Conservation (phyloP, 2,888 invertebrate species). For the Pinctada fucata region DNA sequence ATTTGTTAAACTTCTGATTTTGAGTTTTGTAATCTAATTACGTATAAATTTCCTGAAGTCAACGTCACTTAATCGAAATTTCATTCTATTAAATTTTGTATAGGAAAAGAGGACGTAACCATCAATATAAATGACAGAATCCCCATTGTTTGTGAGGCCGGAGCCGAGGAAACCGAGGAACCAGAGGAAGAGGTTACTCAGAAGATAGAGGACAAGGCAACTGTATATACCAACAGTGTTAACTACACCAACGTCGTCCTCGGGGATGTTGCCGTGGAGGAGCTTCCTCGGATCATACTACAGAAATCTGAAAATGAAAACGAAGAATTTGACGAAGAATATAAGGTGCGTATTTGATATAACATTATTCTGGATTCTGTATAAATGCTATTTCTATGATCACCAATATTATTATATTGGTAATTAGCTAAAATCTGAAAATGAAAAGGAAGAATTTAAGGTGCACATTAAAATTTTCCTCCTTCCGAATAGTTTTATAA, state of each 20-base stretch:
- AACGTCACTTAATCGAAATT: too few species aligned
- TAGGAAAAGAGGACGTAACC: background rate
- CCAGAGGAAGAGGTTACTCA: background rate
- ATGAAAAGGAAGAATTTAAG: too few species aligned
- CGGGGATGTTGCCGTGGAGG: background rate
- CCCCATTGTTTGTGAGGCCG: background rate
- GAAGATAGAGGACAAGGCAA: background rate
- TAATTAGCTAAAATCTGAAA: too few species aligned
- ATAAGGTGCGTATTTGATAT: background rate
- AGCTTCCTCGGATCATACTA: background rate
- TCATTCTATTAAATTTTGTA: too few species aligned
- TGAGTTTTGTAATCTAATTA: too few species aligned
- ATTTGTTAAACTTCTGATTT: too few species aligned
- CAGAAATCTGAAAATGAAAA: slow-evolving; percentile 1
- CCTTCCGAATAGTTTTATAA: too few species aligned
- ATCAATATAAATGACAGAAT: background rate
- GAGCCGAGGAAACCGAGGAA: background rate
- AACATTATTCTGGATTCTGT: too few species aligned
- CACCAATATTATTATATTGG: too few species aligned
- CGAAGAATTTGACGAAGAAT: background rate
- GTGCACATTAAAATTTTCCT: too few species aligned
- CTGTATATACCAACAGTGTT: background rate
- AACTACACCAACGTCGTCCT: background rate
- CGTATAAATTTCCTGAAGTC: too few species aligned
- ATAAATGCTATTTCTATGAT: too few species aligned